These are phyloP conservation scores for Lagodon rhomboides DNA, from an alignment of 2,797 vertebrate genomes.

Conservation along the genomic window DNA sequence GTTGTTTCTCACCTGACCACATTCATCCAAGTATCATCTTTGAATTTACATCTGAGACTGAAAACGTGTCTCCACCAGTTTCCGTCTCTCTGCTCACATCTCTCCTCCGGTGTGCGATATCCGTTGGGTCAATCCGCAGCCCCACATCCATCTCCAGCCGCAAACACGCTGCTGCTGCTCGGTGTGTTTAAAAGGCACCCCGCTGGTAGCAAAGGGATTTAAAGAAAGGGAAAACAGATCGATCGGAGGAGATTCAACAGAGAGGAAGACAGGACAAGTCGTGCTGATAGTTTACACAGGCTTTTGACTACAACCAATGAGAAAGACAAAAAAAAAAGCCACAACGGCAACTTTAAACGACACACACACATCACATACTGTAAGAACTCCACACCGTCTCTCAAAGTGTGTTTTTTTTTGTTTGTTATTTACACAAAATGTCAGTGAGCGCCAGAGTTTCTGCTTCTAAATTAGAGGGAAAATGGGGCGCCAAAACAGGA, in stretches of 20 bases:
- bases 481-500: conserved; percentile 36
- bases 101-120: background rate
- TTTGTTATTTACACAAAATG: conserved; percentile 33
- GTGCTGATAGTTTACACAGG: conserved; percentile 34
- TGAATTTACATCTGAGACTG: conserved; percentile 9
- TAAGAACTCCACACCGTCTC: conserved; percentile 4
- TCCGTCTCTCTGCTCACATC: conserved; percentile 3
- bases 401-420: conserved; percentile 34
- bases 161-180: conserved; percentile 36
- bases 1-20: too few relatives aligned
- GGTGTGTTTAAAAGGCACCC: conserved; percentile 38
- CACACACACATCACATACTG: conserved; percentile 6
- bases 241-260: conserved; percentile 36
- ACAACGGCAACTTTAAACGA: conserved; percentile 10
- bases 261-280: conserved; percentile 32
- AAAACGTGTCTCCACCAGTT: conserved; percentile 5
- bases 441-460: conserved; percentile 22
- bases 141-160: conserved; percentile 13
- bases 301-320: conserved; percentile 27
- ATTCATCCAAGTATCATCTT: background rate
- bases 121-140: background rate
- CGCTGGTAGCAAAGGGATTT: conserved; percentile 27
- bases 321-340: conserved; percentile 5
- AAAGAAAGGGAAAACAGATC: conserved; percentile 56
- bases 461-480: conserved; percentile 43